Base-by-base conservation (phyloP, 2,888 invertebrate species). In the Philopedon plagiatum region DNA sequence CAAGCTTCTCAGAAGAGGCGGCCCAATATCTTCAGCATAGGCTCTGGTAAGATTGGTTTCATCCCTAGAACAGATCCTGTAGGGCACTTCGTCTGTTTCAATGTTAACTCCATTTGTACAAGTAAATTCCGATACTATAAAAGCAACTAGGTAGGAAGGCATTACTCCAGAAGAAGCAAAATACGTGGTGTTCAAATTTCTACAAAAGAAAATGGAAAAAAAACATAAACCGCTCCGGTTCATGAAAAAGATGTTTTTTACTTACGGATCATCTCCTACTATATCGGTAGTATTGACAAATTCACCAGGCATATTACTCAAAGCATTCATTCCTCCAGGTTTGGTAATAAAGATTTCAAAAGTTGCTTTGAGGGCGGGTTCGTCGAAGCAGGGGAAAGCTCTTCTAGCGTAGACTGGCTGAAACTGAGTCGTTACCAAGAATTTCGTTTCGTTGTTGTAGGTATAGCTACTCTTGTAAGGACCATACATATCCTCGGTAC, bases 371-470 rank as follows among this genome's bases (percentile, higher is more conserved):
- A 75, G 77, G 0, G 63, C 58, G 9, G 80, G 80, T 62, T 80
- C 80, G 32, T 80, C 80, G 34, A 79, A 80, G 39, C 78, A 79
- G 7, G 80, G 80, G 51, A 78, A 80, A 2, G 73, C 77, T 51
- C 73, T 74, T 49, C 78, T 67, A 5, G 79, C 78, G 49, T 67
- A 54, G 7, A 73, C 75, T 0, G 80, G 64, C 51, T 78, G 74
- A 37, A 80, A 78, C 44, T 79, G 79, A 0, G 79, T 80, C 0
- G 79, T 78, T n/a, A 66, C 75, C 49, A 80, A 63, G 54, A 77
- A 78, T 46, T 76, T 75, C 0, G 68, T 70, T 15, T 19, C 62
- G 1, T 71, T 73, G 29, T 60, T 34, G 8, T 68, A 58, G 15
- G 57, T 41, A 57, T 79, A 79, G n/a, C 67, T 75, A 34, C 78